phyloP scores from a whole-genome alignment of 2,797 vertebrate genomes.

The Phataginus tricuspis region DNA sequence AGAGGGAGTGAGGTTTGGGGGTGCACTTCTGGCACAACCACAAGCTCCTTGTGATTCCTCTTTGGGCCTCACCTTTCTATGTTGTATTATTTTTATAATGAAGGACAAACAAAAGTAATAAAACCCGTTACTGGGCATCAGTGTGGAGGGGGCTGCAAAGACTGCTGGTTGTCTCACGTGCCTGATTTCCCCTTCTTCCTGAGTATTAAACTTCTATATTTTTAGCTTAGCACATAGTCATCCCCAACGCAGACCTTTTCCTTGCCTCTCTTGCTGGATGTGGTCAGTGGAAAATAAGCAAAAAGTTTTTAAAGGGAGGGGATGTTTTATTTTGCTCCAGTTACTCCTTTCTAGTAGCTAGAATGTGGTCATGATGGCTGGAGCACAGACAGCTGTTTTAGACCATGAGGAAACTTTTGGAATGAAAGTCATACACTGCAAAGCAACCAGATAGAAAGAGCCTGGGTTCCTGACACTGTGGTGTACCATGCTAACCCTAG shows the following conservation, averaged over 20 bases:
- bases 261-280: slow-evolving; percentile 22
- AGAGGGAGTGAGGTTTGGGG: neutral
- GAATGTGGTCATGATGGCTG: neutral
- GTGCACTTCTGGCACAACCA: neutral
- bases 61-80: neutral
- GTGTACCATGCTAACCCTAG: neutral
- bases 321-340: neutral
- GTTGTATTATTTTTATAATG: neutral
- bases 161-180: neutral
- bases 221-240: neutral
- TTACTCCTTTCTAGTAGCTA: neutral
- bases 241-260: slow-evolving; percentile 18
- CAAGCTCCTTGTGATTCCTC: neutral
- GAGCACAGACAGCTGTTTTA: neutral
- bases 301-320: slow-evolving; percentile 23
- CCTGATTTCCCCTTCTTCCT: neutral
- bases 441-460: too few relatives aligned
- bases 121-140: neutral
- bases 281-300: slow-evolving; percentile 7
- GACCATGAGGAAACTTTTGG: neutral
- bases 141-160: neutral
- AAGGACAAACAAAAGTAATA: neutral
- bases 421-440: neutral
- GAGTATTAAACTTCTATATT: neutral
- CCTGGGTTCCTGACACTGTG: neutral